phyloP scores from a whole-genome alignment of 2,888 invertebrate species.

The Acanthosepion lycidas region DNA sequence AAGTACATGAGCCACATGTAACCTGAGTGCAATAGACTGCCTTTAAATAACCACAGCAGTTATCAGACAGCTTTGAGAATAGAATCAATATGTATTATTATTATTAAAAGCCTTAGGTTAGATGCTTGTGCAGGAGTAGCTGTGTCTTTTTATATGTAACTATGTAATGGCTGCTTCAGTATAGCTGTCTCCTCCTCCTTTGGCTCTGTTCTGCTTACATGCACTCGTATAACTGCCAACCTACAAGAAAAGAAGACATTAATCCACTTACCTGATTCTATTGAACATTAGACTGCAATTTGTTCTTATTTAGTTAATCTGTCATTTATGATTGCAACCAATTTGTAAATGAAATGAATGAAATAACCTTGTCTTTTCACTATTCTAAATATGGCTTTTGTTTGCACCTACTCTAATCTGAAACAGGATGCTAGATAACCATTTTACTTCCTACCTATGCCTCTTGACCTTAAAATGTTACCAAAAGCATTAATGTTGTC shows the following conservation, averaged over 20 bases:
- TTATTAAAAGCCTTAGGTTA: neutral
- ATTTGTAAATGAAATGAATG: neutral
- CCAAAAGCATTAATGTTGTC: no score
- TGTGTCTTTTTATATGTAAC: neutral
- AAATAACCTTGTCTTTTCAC: neutral
- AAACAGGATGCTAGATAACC: neutral
- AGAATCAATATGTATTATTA: neutral
- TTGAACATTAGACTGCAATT: neutral
- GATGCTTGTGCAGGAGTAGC: conserved; percentile 20
- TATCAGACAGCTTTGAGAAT: neutral
- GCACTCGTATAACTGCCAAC: neutral
- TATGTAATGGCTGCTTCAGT: neutral
- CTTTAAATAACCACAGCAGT: conserved; percentile 8
- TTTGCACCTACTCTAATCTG: neutral
- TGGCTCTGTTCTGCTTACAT: neutral
- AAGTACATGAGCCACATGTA: neutral
- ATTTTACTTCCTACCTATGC: neutral
- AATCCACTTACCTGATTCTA: conserved; percentile 33
- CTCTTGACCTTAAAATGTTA: no score
- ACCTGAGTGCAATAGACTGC: neutral
- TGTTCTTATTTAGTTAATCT: neutral
- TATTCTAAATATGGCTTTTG: neutral
- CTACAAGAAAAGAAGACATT: neutral
- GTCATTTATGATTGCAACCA: neutral
- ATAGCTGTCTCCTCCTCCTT: neutral